Evolutionary conservation across 1,140 invertebrate genomes (phyloP).

Genomic region (Euura saliciscinereae): DNA sequence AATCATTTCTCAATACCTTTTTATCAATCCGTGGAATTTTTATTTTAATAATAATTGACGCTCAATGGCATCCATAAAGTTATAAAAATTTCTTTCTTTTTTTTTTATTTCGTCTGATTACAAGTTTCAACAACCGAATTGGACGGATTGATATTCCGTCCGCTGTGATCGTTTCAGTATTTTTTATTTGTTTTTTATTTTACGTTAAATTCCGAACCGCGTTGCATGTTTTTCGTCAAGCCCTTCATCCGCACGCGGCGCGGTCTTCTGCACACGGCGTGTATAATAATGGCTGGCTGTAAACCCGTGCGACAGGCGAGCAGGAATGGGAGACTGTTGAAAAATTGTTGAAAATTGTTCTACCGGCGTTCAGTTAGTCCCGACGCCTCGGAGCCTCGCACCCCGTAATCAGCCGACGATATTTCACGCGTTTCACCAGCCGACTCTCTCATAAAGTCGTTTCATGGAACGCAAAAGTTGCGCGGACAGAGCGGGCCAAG

Average conservation of each 20-base stretch:
- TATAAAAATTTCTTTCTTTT: no score
- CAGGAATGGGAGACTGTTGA: not conserved
- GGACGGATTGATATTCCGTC: not conserved
- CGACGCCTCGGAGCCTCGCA: not conserved
- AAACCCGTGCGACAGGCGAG: not conserved
- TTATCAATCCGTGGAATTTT: no score
- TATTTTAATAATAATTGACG: no score
- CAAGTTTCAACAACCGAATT: not conserved
- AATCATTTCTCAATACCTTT: not conserved
- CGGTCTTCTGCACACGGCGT: not conserved
- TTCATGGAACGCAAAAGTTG: not conserved
- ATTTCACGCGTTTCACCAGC: constrained; percentile 35
- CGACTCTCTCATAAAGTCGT: not conserved
- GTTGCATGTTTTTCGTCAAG: not conserved
- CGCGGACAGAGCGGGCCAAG: not conserved
- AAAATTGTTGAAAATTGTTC: not conserved
- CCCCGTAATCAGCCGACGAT: constrained; percentile 38
- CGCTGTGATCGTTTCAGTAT: no score
- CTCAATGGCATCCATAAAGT: no score
- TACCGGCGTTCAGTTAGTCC: not conserved
- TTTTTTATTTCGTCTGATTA: no score
- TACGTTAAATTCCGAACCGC: not conserved
- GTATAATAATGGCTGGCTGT: not conserved
- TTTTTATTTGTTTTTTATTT: not conserved
- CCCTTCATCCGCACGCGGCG: not conserved